phyloP scores from a whole-genome alignment of 2,888 invertebrate genomes.

The Dryococelus australis region DNA sequence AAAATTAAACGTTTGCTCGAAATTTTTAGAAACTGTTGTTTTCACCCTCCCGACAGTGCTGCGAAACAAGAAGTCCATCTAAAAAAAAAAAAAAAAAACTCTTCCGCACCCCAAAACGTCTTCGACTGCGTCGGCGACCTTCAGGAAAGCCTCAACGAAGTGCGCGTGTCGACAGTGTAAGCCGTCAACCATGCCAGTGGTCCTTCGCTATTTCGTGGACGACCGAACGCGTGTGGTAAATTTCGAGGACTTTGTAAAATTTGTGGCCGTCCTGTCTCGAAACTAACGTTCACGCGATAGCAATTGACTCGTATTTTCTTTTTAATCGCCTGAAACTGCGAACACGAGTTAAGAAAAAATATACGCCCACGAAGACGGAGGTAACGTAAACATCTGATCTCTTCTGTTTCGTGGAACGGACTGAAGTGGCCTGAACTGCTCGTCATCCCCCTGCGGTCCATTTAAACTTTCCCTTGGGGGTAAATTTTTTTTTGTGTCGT shows the following conservation, averaged over 20 bases:
- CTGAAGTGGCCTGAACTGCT: not conserved
- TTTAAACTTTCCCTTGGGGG: not conserved
- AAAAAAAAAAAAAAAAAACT: not conserved
- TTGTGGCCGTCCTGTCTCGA: not conserved
- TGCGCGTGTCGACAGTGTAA: not conserved
- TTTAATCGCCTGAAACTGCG: too few species aligned
- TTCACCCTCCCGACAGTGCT: not conserved
- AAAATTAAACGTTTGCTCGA: not conserved
- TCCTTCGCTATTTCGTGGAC: not conserved
- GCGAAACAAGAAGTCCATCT: not conserved
- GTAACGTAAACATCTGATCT: conserved; percentile 1
- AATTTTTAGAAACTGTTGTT: too few species aligned
- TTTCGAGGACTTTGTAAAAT: not conserved
- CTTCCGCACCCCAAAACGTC: not conserved
- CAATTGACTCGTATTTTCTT: too few species aligned
- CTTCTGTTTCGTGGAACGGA: not conserved
- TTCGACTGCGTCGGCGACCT: not conserved
- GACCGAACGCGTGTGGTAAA: not conserved
- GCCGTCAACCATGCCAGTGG: not conserved
- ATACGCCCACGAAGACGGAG: conserved; percentile 5
- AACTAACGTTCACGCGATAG: not conserved
- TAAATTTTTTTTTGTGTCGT: not conserved
- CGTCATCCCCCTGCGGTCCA: not conserved
- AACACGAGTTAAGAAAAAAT: too few species aligned
- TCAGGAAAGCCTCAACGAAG: not conserved